Evolutionary conservation across 2,797 vertebrate genomes (phyloP).

Genomic region (Neopelma chrysocephalum): DNA sequence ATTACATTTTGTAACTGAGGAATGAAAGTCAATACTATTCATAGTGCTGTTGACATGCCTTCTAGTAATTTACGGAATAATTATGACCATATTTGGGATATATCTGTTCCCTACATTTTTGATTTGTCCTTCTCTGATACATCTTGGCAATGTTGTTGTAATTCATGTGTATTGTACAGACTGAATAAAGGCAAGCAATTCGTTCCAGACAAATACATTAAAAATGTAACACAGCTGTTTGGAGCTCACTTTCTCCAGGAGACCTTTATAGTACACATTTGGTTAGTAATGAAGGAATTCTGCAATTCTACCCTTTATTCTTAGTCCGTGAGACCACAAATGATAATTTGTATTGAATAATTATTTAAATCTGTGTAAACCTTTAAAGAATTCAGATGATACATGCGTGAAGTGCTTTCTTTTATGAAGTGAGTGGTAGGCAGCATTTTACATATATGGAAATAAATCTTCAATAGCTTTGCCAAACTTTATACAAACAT

Average conservation of each 20-base stretch:
- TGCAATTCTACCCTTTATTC: not conserved
- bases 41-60: constrained; percentile 37
- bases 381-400: not conserved
- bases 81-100: constrained; percentile 48
- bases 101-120: constrained; percentile 43
- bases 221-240: constrained; percentile 55
- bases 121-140: constrained; percentile 36
- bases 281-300: not conserved
- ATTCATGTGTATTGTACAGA: constrained; percentile 18
- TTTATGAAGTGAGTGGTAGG: not conserved
- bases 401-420: not conserved
- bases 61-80: constrained; percentile 64
- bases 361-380: not conserved
- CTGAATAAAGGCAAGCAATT: constrained; percentile 43
- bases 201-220: constrained; percentile 37
- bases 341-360: not conserved
- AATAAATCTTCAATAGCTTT: not conserved
- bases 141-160: constrained; percentile 46
- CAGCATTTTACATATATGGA: not conserved
- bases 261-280: not conserved
- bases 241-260: not conserved
- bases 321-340: not conserved
- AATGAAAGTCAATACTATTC: constrained; percentile 62
- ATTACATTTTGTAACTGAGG: constrained; percentile 34
- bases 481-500: not conserved